Conservation (phyloP, 2,797 vertebrate genomes). For the Anguilla marmorata region DNA sequence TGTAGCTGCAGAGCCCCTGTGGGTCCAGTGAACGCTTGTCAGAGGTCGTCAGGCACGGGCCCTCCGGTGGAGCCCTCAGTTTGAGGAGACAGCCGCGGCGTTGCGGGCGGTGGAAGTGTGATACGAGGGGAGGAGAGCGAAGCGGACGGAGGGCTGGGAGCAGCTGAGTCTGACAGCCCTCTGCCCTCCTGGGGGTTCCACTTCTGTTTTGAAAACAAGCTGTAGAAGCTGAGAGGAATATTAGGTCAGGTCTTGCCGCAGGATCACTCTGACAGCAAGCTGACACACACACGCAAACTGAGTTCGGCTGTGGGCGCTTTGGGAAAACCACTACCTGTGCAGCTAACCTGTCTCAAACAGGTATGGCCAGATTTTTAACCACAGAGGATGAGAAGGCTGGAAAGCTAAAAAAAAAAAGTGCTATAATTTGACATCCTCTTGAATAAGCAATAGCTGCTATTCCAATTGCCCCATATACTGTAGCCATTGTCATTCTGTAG, state of each 20-base stretch:
- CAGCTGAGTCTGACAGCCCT: slow-evolving; percentile 28
- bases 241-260: slow-evolving; percentile 10
- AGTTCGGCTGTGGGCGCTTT: not conserved
- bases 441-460: not conserved
- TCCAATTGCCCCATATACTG: not conserved
- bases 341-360: slow-evolving; percentile 29
- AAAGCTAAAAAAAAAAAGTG: not conserved
- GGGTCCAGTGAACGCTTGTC: not conserved
- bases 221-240: slow-evolving; percentile 4
- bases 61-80: not conserved
- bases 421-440: not conserved
- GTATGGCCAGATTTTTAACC: slow-evolving; percentile 21
- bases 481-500: not conserved
- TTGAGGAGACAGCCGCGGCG: not conserved
- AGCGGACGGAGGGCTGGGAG: not conserved
- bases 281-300: not conserved
- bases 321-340: not conserved
- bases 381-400: not conserved
- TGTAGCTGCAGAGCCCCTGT: not conserved
- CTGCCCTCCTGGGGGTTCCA: not conserved
- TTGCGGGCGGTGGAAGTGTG: not conserved
- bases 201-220: not conserved
- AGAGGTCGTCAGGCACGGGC: not conserved
- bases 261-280: not conserved
- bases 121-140: not conserved